These are phyloP conservation scores for Henricia sp. DNA, from an alignment of 53 echinoderm and acorn worm species.

Conservation along the genomic window DNA sequence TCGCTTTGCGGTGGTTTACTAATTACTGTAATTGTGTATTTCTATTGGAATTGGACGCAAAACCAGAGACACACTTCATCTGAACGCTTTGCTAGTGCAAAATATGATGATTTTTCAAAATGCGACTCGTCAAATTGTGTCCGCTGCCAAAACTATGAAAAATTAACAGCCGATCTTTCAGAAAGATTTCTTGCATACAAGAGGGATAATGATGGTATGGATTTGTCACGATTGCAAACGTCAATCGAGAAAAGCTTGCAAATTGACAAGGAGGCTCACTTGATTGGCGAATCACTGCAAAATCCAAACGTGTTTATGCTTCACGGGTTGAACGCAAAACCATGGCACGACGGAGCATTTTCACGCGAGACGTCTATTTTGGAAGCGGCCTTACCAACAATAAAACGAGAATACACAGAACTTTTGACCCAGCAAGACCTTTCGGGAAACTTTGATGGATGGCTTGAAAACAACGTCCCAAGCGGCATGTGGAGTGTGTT, in stretches of 20 bases:
- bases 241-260: conserved; percentile 3
- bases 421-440: conserved; percentile 28
- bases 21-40: conserved; percentile 10
- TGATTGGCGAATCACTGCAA: conserved; percentile 25
- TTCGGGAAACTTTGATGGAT: conserved; percentile 57
- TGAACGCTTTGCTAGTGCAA: neutral
- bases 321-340: conserved; percentile 22
- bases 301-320: conserved; percentile 75
- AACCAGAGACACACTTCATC: neutral
- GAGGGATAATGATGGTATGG: neutral
- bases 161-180: conserved; percentile 16
- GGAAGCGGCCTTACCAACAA: conserved; percentile 27
- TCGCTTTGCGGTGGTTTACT: conserved; percentile 15
- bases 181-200: conserved; percentile 15
- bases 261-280: neutral
- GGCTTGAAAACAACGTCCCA: conserved; percentile 79
- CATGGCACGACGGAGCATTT: conserved; percentile 39
- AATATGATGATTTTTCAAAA: conserved; percentile 42
- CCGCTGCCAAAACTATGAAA: conserved; percentile 63
- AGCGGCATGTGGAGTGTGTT: conserved; percentile 85
- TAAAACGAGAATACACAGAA: conserved; percentile 45
- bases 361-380: neutral
- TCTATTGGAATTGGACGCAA: conserved; percentile 10
- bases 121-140: conserved; percentile 65
- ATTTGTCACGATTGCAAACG: neutral